Evolutionary conservation across 2,113 vertebrate genomes (phyloP).

Genomic region (Thinocorus orbignyianus): DNA sequence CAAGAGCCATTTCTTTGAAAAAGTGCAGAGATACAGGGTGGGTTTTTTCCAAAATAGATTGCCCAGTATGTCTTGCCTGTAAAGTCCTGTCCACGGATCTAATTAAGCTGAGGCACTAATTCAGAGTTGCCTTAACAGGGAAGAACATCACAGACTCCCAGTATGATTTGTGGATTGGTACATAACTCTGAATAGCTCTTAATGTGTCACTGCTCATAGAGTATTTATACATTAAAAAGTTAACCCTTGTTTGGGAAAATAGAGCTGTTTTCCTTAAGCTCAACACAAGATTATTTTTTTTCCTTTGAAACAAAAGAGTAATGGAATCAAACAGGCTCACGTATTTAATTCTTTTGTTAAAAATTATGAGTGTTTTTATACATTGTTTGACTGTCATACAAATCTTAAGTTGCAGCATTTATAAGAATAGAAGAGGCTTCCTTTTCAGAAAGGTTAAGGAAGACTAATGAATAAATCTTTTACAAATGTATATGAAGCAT

Average conservation of each 20-base stretch:
- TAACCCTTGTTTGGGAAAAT: not conserved
- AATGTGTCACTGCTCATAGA: not conserved
- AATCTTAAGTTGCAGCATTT: not conserved
- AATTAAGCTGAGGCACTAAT: not conserved
- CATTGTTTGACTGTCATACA: not conserved
- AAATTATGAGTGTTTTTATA: not conserved
- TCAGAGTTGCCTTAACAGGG: not conserved
- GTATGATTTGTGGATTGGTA: not conserved
- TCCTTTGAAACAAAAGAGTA: not conserved
- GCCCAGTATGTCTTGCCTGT: not conserved
- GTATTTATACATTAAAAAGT: not conserved
- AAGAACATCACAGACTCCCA: not conserved
- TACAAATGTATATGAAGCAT: accelerated
- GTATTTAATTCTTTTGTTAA: not conserved
- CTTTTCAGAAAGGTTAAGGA: not conserved
- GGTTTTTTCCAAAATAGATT: not conserved
- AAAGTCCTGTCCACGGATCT: not conserved
- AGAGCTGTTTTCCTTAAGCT: not conserved
- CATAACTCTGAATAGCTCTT: not conserved
- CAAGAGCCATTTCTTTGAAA: not conserved
- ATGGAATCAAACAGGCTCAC: not conserved
- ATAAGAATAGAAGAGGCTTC: not conserved
- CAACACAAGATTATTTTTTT: not conserved
- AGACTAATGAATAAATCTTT: not conserved
- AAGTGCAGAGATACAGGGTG: not conserved